A percentile compares a stretch with the other conserved stretches of the same genome.
These are phyloP conservation scores for Melanostoma mellinum DNA, from an alignment of 2,888 invertebrate genomes.

Conservation along the genomic window DNA sequence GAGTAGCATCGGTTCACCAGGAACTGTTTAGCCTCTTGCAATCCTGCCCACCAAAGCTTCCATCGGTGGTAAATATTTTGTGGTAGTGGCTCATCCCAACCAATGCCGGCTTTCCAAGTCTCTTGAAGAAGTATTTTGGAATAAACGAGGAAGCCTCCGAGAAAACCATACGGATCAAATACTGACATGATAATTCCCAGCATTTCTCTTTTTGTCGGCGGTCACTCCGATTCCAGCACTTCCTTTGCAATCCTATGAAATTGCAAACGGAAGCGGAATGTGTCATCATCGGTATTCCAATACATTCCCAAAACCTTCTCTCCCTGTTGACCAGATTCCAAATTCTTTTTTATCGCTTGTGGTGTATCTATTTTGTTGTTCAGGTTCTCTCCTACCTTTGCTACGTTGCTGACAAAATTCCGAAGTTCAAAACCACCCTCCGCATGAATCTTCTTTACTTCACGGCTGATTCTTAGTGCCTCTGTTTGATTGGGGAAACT, in stretches of 20 bases:
- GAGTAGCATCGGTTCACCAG: not conserved
- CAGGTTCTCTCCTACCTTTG: not conserved
- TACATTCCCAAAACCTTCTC: constrained; percentile 70
- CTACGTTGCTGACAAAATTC: not conserved
- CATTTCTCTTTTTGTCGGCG: constrained; percentile 73
- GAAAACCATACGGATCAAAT: constrained; percentile 74
- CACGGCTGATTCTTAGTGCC: not conserved
- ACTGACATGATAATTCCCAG: constrained; percentile 74
- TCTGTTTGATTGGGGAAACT: not conserved
- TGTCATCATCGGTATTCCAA: constrained; percentile 68
- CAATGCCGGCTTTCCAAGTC: no score
- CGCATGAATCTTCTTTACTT: constrained; percentile 7
- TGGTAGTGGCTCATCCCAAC: constrained; percentile 56
- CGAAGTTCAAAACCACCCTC: constrained; percentile 36
- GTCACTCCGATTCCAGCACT: constrained; percentile 22
- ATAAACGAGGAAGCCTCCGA: constrained; percentile 48
- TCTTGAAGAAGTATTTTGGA: constrained; percentile 52
- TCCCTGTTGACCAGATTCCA: constrained; percentile 5
- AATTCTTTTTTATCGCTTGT: not conserved
- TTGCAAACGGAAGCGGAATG: constrained; percentile 29
- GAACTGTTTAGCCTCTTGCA: not conserved
- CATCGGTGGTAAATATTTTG: constrained; percentile 16
- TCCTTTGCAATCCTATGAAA: constrained; percentile 45
- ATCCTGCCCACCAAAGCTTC: constrained; percentile 29
- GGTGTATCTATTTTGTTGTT: not conserved